Percentiles rank a stretch among this genome's conserved stretches.
phyloP scores from a whole-genome alignment of 2,113 vertebrate genomes.

The Spheniscus mendiculus region DNA sequence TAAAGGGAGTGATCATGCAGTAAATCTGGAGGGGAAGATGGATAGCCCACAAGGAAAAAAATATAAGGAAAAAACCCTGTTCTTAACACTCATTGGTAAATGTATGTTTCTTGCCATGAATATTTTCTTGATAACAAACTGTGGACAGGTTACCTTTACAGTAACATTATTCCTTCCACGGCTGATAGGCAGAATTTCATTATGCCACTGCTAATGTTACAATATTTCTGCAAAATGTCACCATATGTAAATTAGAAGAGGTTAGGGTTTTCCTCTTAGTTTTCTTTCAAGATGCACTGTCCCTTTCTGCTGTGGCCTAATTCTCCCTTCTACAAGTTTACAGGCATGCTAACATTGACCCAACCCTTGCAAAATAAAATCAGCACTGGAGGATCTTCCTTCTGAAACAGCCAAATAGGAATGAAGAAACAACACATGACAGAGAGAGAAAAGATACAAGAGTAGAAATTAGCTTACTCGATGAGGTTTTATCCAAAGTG shows the following conservation, averaged over 20 bases:
- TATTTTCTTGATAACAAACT: constrained; percentile 90
- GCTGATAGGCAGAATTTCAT: constrained; percentile 98
- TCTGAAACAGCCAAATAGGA: background rate
- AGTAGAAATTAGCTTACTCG: background rate
- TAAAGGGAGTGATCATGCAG: constrained; percentile 89
- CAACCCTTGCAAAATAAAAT: background rate
- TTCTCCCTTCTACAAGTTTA: background rate
- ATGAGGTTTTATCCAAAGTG: background rate
- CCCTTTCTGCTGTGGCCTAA: constrained; percentile 33
- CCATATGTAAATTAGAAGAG: constrained; percentile 94
- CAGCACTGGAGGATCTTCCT: background rate
- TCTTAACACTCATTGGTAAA: constrained; percentile 83
- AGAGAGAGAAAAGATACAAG: background rate
- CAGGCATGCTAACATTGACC: background rate
- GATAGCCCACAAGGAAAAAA: constrained; percentile 79
- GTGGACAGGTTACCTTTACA: constrained; percentile 97
- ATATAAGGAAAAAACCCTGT: constrained; percentile 77
- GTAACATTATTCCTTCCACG: constrained; percentile 97
- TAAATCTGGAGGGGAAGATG: constrained; percentile 92
- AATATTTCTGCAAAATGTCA: constrained; percentile 99
- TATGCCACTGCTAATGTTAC: constrained; percentile 93
- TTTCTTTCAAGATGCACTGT: constrained; percentile 86
- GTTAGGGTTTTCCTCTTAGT: constrained; percentile 83
- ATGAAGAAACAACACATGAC: background rate
- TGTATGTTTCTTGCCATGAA: constrained; percentile 85